phyloP scores from a whole-genome alignment of 2,797 vertebrate genomes.

The Eupleurogrammus muticus region DNA sequence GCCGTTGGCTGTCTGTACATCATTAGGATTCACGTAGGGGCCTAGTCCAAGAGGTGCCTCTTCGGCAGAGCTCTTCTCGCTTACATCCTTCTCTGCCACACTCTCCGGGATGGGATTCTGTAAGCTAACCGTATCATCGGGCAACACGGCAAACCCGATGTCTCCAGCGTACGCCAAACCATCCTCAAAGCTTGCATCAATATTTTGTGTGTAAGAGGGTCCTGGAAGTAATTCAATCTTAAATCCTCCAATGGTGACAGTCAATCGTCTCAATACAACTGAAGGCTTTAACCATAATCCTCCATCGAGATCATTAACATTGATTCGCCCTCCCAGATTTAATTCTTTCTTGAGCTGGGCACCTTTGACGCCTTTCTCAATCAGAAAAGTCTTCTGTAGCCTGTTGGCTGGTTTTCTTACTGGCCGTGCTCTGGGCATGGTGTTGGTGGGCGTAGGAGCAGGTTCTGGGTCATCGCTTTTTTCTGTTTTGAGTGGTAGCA shows the following conservation, averaged over 20 bases:
- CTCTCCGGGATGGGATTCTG: conserved; percentile 60
- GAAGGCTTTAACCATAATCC: conserved; percentile 80
- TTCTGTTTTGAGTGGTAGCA: conserved; percentile 74
- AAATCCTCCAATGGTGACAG: conserved; percentile 87
- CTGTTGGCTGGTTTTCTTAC: conserved; percentile 78
- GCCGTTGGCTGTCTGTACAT: conserved; percentile 84
- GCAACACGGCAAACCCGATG: conserved; percentile 57
- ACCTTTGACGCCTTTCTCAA: conserved; percentile 70
- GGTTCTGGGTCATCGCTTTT: conserved; percentile 83
- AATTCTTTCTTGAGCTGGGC: conserved; percentile 75
- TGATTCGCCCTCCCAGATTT: conserved; percentile 73
- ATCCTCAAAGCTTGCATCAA: conserved; percentile 60
- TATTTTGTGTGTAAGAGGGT: conserved; percentile 75
- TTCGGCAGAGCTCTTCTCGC: conserved; percentile 52
- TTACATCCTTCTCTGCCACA: conserved; percentile 39
- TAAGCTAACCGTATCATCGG: conserved; percentile 51
- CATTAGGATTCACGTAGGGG: conserved; percentile 86
- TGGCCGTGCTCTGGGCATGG: conserved; percentile 80
- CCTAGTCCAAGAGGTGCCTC: conserved; percentile 76
- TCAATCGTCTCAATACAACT: conserved; percentile 81
- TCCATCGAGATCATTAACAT: conserved; percentile 69
- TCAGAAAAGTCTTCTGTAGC: conserved; percentile 78
- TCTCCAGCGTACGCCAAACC: conserved; percentile 56
- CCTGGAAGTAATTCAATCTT: conserved; percentile 86
- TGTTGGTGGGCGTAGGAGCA: conserved; percentile 69